Conservation (phyloP, 2,113 vertebrate genomes). For the Ifrita kowaldi region DNA sequence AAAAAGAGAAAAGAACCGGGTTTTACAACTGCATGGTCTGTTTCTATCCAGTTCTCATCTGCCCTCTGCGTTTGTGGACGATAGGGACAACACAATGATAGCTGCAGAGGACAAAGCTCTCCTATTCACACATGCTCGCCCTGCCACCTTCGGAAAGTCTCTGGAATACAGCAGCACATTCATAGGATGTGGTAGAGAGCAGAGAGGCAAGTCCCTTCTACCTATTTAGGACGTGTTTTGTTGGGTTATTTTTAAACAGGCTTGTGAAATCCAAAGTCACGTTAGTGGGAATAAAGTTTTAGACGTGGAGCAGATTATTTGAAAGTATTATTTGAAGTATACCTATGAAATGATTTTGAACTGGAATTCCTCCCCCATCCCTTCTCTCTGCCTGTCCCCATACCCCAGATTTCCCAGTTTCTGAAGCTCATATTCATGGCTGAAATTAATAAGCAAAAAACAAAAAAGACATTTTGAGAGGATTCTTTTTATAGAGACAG, state of each 20-base stretch:
- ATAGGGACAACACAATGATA: slow-evolving; percentile 3
- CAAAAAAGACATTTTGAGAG: not conserved
- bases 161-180: slow-evolving; percentile 3
- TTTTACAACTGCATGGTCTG: slow-evolving; percentile 48
- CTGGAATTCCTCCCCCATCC: not conserved
- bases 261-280: not conserved
- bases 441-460: not conserved
- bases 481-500: not conserved
- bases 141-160: slow-evolving; percentile 18
- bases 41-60: slow-evolving; percentile 51
- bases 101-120: slow-evolving; percentile 57
- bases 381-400: not conserved
- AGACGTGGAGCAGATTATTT: not conserved
- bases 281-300: not conserved
- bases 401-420: not conserved
- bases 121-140: slow-evolving; percentile 15
- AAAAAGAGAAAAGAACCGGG: not conserved
- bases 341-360: not conserved
- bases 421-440: not conserved
- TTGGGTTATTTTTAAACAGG: not conserved
- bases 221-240: not conserved
- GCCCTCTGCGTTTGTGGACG: slow-evolving; percentile 32
- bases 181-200: not conserved
- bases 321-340: not conserved
- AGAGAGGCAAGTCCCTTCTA: not conserved